These are phyloP conservation scores for Aporrectodea caliginosa DNA, from an alignment of 1,140 invertebrate genomes.

Conservation along the genomic window DNA sequence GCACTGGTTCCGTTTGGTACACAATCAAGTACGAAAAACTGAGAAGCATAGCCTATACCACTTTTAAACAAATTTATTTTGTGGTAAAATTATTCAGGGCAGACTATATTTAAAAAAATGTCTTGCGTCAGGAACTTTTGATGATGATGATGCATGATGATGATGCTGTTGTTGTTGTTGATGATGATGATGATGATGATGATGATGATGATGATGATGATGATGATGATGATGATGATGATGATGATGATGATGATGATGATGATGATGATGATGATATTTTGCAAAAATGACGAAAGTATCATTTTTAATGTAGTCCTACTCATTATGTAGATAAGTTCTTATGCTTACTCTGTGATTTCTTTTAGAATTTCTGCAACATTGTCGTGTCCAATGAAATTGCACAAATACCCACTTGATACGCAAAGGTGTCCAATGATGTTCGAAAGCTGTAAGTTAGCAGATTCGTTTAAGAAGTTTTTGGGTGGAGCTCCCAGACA, in stretches of 20 bases:
- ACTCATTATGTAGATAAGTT: neutral
- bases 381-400: too few relatives aligned
- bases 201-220: constrained; percentile 2
- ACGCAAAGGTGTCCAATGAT: neutral
- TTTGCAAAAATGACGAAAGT: neutral
- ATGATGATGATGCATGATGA: constrained; percentile 3
- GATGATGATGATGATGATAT: neutral
- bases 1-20: constrained; percentile 57
- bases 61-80: too few relatives aligned
- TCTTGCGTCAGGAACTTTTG: too few relatives aligned
- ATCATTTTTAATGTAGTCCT: neutral
- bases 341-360: neutral
- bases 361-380: too few relatives aligned
- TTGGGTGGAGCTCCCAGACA: too few relatives aligned
- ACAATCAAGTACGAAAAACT: constrained; percentile 47
- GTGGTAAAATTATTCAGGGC: too few relatives aligned
- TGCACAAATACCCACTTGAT: too few relatives aligned
- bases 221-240: neutral
- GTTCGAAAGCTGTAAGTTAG: neutral
- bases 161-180: neutral
- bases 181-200: constrained; percentile 3
- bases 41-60: too few relatives aligned
- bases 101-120: too few relatives aligned
- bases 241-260: constrained; percentile 1
- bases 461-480: neutral